Conservation (phyloP, 2,113 vertebrate genomes). For the Onychostruthus taczanowskii region DNA sequence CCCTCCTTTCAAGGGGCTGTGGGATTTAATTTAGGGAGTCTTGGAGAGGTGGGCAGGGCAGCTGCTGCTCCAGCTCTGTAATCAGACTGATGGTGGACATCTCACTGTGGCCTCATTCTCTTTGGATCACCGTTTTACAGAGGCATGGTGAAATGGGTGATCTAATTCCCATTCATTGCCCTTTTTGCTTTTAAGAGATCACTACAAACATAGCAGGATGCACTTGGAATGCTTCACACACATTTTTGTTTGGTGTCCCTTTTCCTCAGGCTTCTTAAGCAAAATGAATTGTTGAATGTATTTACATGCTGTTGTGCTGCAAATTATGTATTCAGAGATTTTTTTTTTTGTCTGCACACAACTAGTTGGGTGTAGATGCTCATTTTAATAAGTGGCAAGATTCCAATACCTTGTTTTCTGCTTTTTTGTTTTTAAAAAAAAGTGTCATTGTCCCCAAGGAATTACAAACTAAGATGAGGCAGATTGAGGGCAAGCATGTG, state of each 20-base stretch:
- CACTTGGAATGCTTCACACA: background rate
- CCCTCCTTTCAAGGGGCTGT: background rate
- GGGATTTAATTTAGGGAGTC: background rate
- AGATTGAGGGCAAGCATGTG: slow-evolving; percentile 35
- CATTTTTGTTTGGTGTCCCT: background rate
- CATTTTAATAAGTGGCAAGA: slow-evolving; percentile 34
- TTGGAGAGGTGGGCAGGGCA: background rate
- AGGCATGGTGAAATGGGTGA: background rate
- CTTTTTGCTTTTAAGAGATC: background rate
- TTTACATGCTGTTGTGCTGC: background rate
- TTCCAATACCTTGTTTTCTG: slow-evolving; percentile 35
- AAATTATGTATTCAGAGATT: background rate
- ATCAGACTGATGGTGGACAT: background rate
- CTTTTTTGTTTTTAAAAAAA: background rate
- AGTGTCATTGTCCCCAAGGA: slow-evolving; percentile 5
- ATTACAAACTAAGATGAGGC: slow-evolving; percentile 20
- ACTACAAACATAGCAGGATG: background rate
- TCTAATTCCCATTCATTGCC: background rate
- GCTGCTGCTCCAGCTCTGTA: background rate
- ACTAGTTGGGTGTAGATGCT: background rate
- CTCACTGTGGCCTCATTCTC: background rate
- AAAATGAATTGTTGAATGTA: background rate
- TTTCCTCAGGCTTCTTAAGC: slow-evolving; percentile 18
- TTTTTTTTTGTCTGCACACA: background rate
- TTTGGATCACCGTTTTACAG: background rate